These are phyloP conservation scores for Meteorus colon DNA, from an alignment of 2,888 invertebrate species.

Conservation along the genomic window DNA sequence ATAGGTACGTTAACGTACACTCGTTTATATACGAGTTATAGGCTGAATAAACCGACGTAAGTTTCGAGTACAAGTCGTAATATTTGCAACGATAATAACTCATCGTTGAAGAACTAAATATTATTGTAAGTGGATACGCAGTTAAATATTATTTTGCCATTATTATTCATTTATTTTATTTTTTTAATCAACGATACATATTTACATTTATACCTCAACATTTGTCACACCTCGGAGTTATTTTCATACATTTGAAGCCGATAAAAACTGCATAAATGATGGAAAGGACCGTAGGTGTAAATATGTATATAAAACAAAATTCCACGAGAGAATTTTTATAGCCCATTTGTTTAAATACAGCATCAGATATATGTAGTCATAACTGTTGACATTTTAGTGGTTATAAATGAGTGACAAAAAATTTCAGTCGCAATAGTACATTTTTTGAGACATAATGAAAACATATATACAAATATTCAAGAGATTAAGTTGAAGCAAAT, in stretches of 20 bases:
- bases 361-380: not conserved
- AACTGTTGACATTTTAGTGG: not conserved
- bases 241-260: not conserved
- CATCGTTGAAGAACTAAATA: constrained; percentile 9
- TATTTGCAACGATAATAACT: constrained; percentile 17
- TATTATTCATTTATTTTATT: too few species aligned
- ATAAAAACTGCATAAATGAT: not conserved
- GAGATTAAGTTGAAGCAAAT: constrained; percentile 5
- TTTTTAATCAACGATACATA: not conserved
- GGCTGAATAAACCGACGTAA: constrained; percentile 28
- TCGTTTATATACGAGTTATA: constrained; percentile 19
- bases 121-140: constrained; percentile 7
- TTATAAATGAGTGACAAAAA: not conserved
- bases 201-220: constrained; percentile 2
- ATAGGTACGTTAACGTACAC: not conserved
- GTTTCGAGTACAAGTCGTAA: constrained; percentile 26
- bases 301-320: not conserved
- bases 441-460: constrained; percentile 17
- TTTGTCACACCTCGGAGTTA: constrained; percentile 21
- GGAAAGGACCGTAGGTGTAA: not conserved
- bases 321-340: not conserved
- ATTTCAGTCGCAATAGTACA: not conserved
- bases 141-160: not conserved
- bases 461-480: constrained; percentile 10
- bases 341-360: not conserved